Conservation (phyloP, 1,140 invertebrate genomes). For the Phymastichus coffea region DNA sequence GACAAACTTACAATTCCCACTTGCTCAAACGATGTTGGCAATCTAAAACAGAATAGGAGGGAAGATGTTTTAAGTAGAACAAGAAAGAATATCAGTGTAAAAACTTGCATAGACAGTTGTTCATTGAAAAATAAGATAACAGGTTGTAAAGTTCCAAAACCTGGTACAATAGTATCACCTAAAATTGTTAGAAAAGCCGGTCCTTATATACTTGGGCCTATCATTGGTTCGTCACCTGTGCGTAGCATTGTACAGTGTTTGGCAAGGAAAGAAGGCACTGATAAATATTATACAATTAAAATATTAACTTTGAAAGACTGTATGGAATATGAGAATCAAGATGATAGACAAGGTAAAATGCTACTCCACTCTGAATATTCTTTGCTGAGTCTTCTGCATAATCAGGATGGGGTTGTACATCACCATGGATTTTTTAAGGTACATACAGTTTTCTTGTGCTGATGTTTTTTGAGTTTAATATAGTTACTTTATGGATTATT, state of each 20-base stretch:
- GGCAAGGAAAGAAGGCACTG: slow-evolving; percentile 70
- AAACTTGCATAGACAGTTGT: too few species aligned
- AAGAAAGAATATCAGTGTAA: too few species aligned
- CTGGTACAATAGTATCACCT: slow-evolving; percentile 40
- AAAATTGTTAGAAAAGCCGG: slow-evolving; percentile 63
- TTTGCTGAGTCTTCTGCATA: slow-evolving; percentile 69
- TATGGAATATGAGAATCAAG: slow-evolving; percentile 67
- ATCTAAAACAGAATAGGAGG: too few species aligned
- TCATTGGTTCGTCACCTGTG: slow-evolving; percentile 74
- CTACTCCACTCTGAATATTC: slow-evolving; percentile 80
- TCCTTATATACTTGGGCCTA: slow-evolving; percentile 71
- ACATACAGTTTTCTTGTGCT: slow-evolving; percentile 22
- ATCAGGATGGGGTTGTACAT: slow-evolving; percentile 75
- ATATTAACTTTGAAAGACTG: slow-evolving; percentile 63
- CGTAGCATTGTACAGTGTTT: slow-evolving; percentile 79
- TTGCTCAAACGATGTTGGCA: too few species aligned
- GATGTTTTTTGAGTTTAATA: background rate
- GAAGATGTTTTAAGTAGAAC: too few species aligned
- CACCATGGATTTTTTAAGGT: slow-evolving; percentile 82
- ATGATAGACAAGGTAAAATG: slow-evolving; percentile 81
- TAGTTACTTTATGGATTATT: background rate
- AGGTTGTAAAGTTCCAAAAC: slow-evolving; percentile 34
- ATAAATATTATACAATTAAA: slow-evolving; percentile 78
- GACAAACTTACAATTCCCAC: too few species aligned
- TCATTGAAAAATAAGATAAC: background rate